phyloP scores from a whole-genome alignment of 2,888 invertebrate genomes.

The Ferdinandea cuprea region DNA sequence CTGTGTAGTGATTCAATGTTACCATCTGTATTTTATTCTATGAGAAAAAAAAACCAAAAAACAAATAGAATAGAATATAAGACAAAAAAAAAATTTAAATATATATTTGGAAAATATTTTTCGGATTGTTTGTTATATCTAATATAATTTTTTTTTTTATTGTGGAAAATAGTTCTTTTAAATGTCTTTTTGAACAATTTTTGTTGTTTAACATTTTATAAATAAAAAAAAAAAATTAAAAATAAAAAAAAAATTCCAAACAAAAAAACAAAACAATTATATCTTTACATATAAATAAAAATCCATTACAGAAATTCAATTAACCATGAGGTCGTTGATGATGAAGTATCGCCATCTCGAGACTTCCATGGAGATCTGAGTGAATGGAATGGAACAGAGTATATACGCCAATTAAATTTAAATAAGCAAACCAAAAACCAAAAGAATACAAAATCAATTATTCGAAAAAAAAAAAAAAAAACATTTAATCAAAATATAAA shows the following conservation, averaged over 20 bases:
- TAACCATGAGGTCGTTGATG: conserved; percentile 76
- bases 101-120: conserved; percentile 62
- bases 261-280: conserved; percentile 13
- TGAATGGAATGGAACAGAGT: conserved; percentile 68
- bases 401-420: conserved; percentile 53
- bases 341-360: conserved; percentile 76
- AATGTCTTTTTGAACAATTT: conserved; percentile 72
- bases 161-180: conserved; percentile 57
- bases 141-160: conserved; percentile 39
- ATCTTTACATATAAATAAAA: conserved; percentile 71
- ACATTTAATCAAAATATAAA: conserved; percentile 50
- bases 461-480: conserved; percentile 28
- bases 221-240: conserved; percentile 42
- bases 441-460: conserved; percentile 28
- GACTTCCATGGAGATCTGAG: conserved; percentile 76
- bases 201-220: conserved; percentile 70
- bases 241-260: conserved; percentile 39
- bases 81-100: conserved; percentile 43
- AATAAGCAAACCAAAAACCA: conserved; percentile 19
- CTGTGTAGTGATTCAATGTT: conserved; percentile 23
- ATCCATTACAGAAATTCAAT: conserved; percentile 76
- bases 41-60: neutral
- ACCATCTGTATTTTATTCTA: conserved; percentile 54
- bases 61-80: conserved; percentile 37
- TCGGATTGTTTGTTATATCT: conserved; percentile 70